Evolutionary conservation across 1,140 invertebrate genomes (phyloP).

Genomic region (Aphelenchoides besseyi): DNA sequence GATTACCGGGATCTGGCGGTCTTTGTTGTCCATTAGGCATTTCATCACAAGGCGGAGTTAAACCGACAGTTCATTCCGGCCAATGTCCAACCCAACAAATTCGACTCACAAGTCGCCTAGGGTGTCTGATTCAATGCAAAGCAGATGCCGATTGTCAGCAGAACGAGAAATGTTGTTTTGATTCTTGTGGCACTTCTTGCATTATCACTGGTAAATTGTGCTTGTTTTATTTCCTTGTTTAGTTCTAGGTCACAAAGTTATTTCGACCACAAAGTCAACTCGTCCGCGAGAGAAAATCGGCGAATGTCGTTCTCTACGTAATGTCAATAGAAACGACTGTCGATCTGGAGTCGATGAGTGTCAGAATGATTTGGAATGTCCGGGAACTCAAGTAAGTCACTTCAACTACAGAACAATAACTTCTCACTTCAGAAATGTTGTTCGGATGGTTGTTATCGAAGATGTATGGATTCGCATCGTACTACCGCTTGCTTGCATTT

Average conservation of each 20-base stretch:
- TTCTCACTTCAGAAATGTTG: constrained; percentile 59
- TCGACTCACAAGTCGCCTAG: constrained; percentile 15
- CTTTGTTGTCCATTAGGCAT: constrained; percentile 33
- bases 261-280: constrained; percentile 20
- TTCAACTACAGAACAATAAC: too few species aligned
- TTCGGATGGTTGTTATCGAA: constrained; percentile 48
- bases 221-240: constrained; percentile 21
- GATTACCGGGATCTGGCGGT: constrained; percentile 36
- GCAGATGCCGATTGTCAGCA: constrained; percentile 41
- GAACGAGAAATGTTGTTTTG: constrained; percentile 50
- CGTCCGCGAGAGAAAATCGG: constrained; percentile 25
- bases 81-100: constrained; percentile 29
- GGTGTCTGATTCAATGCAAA: constrained; percentile 36
- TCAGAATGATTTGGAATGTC: constrained; percentile 39
- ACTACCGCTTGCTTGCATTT: constrained; percentile 53
- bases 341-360: constrained; percentile 38
- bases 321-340: constrained; percentile 23
- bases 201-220: constrained; percentile 13
- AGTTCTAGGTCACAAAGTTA: constrained; percentile 18
- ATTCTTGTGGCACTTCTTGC: constrained; percentile 46
- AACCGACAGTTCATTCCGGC: constrained; percentile 24
- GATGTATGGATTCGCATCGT: constrained; percentile 43
- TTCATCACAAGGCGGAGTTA: not conserved
- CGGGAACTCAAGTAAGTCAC: too few species aligned
- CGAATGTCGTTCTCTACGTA: constrained; percentile 19